Evolutionary conservation across 2,888 invertebrate species (phyloP), one percentile per base, ranked within the genome.

Genomic region (Priocnemis perturbator): DNA sequence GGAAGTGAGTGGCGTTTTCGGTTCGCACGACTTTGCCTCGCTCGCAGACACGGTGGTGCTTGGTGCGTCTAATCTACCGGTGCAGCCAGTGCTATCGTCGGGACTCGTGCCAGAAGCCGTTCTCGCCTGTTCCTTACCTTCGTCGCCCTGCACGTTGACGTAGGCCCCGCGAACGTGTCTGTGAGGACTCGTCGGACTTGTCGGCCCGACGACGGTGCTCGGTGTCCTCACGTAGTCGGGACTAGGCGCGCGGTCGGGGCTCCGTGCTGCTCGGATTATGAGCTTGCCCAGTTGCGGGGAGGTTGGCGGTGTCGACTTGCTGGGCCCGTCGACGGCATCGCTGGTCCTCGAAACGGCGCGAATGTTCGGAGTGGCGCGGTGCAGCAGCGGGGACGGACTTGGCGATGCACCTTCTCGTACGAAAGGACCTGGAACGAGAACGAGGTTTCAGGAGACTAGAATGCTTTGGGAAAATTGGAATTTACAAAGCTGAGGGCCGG

Each of bases 121-220:
- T 72, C 81, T 90, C 37, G 7, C 37, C 37, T 37, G 37, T 37
- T 37, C 37, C 93, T 94, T 94, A 94, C 94, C 94, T 94, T 93
- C 92, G 89, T 91, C 92, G 90, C 93, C 93, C 53, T 93, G 93
- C 86, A 94, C 92, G 91, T 94, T 93, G 87, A 94, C 93, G 90
- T 94, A 94, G 77, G 94, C 94, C 78, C 94, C 94, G 75, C 90
- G 89, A 44, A 88, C 81, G 77, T 86, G 90, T 84, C 83, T 89
- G 84, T 83, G 90, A 82, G 81, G 89, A 88, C 88, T 85, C 62
- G 89, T 90, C 26, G 90, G 89, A 71, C 88, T 88, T 62, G 86
- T 89, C 60, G 93, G 93, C 62, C 92, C 91, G 75, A 93, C 93
- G 75, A 93, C 93, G 63, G 92, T 93, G 82, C 91, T 90, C 63